phyloP scores from a whole-genome alignment of 1,140 invertebrate species.

The Drosophila santomea region DNA sequence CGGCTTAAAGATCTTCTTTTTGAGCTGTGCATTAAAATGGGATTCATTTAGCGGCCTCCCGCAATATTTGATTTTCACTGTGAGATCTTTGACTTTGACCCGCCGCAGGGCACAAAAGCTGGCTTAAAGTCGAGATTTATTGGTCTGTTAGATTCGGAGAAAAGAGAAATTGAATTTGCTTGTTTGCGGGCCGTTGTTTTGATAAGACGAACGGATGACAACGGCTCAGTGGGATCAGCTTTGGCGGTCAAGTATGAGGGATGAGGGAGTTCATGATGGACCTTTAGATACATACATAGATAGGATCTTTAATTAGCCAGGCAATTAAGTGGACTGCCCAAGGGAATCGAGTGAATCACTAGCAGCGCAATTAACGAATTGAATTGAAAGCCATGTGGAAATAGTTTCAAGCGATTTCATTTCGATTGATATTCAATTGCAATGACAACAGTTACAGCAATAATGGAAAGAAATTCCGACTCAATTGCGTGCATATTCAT shows the following conservation, averaged over 20 bases:
- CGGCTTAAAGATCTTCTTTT: not conserved
- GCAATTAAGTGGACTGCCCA: constrained; percentile 5
- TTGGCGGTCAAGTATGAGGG: constrained; percentile 28
- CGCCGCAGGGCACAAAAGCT: constrained; percentile 51
- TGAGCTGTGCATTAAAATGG: constrained; percentile 10
- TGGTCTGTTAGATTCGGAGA: constrained; percentile 50
- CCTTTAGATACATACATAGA: constrained; percentile 13
- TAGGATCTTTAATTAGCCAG: constrained; percentile 45
- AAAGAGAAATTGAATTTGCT: constrained; percentile 61
- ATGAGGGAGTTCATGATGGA: constrained; percentile 15
- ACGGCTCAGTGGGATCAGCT: constrained; percentile 24
- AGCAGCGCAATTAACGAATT: constrained; percentile 23
- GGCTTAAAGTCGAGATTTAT: constrained; percentile 63
- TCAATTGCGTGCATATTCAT: constrained; percentile 71
- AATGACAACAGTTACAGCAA: constrained; percentile 17
- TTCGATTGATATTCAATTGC: constrained; percentile 74
- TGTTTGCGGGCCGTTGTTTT: constrained; percentile 43
- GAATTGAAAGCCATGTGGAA: constrained; percentile 39
- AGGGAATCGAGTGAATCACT: constrained; percentile 16
- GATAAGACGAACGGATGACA: constrained; percentile 43
- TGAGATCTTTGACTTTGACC: constrained; percentile 52
- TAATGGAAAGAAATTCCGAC: constrained; percentile 61
- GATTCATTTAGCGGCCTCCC: constrained; percentile 24
- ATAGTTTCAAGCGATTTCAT: constrained; percentile 55
- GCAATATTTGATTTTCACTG: constrained; percentile 46